Percentiles rank a stretch among this genome's conserved stretches.
phyloP scores from a whole-genome alignment of 2,797 vertebrate species.

The Neosilurus mollespiculum region DNA sequence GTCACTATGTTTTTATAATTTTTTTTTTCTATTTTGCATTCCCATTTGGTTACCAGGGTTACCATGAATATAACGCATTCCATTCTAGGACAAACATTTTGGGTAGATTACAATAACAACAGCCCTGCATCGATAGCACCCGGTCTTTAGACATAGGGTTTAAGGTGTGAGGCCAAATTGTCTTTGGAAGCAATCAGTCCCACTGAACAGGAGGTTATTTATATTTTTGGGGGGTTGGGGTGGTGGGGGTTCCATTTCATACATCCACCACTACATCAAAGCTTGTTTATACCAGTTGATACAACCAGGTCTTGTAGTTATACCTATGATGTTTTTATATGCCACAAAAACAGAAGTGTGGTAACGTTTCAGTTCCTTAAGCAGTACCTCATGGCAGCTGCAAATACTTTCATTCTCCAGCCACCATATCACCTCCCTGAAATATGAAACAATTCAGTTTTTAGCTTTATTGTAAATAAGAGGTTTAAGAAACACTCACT shows the following conservation, averaged over 20 bases:
- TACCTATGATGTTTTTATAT: not conserved
- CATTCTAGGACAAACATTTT: constrained; percentile 15
- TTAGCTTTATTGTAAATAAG: not conserved
- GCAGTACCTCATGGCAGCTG: not conserved
- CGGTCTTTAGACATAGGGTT: not conserved
- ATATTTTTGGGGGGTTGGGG: not conserved
- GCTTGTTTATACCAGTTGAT: not conserved
- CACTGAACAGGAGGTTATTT: not conserved
- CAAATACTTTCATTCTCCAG: not conserved
- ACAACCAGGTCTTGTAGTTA: not conserved
- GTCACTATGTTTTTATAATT: too few species aligned
- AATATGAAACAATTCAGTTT: not conserved
- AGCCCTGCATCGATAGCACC: not conserved
- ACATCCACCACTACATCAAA: not conserved
- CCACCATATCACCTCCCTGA: not conserved
- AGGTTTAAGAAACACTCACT: not conserved
- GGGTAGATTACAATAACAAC: constrained; percentile 20
- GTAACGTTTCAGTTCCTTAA: constrained; percentile 8
- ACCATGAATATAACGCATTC: constrained; percentile 7
- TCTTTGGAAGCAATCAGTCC: not conserved
- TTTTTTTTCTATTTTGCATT: constrained; percentile 1
- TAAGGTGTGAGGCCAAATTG: not conserved
- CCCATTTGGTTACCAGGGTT: constrained; percentile 9
- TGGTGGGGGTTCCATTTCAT: not conserved
- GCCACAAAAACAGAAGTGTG: not conserved